These are phyloP conservation scores for Hippopotamyrus pictus DNA, from an alignment of 2,797 vertebrate genomes.

Conservation along the genomic window DNA sequence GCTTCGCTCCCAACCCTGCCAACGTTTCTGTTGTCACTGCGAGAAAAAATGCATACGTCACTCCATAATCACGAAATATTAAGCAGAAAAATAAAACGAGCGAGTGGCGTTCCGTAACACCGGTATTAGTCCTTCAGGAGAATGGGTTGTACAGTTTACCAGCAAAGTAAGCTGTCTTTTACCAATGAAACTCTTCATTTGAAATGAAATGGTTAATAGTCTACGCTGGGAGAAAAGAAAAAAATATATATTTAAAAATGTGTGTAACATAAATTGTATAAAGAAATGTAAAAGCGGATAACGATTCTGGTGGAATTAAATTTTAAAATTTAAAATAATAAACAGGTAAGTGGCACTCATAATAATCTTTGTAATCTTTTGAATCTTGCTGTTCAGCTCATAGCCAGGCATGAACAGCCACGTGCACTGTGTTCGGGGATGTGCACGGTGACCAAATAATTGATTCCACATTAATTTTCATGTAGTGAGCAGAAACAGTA, in stretches of 20 bases:
- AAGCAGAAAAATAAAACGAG: background rate
- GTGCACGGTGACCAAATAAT: background rate
- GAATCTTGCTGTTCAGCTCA: background rate
- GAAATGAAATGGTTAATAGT: background rate
- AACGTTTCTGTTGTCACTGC: background rate
- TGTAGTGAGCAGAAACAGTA: background rate
- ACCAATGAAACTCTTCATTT: background rate
- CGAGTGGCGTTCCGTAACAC: background rate
- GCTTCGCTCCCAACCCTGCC: background rate
- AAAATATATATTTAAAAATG: background rate
- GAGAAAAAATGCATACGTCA: constrained; percentile 14
- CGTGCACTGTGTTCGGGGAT: too few relatives aligned
- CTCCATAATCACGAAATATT: background rate
- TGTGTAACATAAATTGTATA: background rate
- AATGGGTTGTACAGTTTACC: background rate
- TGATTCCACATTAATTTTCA: background rate
- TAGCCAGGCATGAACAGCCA: background rate
- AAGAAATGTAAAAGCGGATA: background rate
- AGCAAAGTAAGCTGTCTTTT: background rate
- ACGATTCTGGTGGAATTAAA: background rate
- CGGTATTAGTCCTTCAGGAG: background rate
- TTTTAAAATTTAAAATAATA: too few relatives aligned
- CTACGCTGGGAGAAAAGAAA: background rate
- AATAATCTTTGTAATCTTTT: background rate
- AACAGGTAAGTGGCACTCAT: background rate